Percentiles rank a stretch among this genome's conserved stretches.
These are phyloP conservation scores for Himalopsyche japonica DNA, from an alignment of 2,888 invertebrate species.

Conservation along the genomic window DNA sequence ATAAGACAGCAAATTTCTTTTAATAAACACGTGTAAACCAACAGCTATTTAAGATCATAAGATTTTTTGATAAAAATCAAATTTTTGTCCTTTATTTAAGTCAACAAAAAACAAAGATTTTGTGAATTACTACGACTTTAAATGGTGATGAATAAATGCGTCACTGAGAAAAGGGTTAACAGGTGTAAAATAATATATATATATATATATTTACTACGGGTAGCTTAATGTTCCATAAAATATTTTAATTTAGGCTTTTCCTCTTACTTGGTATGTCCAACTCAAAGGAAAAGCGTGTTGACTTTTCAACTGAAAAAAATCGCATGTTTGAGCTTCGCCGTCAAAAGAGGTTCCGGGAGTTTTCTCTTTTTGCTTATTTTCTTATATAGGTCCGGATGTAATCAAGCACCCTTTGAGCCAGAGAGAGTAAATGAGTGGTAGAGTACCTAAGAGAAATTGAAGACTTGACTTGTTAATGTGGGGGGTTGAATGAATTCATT, in stretches of 20 bases:
- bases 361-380: constrained; percentile 36
- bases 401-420: constrained; percentile 40
- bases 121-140: too few species aligned
- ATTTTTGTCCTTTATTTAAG: too few species aligned
- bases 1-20: too few species aligned
- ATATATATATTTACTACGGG: background rate
- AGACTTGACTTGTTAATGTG: constrained; percentile 38
- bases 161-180: background rate
- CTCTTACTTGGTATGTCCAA: background rate
- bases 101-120: too few species aligned
- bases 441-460: constrained; percentile 33
- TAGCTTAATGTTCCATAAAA: background rate
- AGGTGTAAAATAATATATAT: background rate
- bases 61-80: too few species aligned
- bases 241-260: background rate
- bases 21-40: too few species aligned
- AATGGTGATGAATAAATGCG: too few species aligned
- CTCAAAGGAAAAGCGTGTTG: constrained; percentile 14
- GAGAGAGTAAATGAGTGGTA: constrained; percentile 37
- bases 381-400: constrained; percentile 40
- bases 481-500: constrained; percentile 24
- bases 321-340: background rate
- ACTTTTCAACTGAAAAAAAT: background rate
- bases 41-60: too few species aligned
- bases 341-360: constrained; percentile 11